Evolutionary conservation across 2,797 vertebrate genomes (phyloP), one percentile per base, ranked within the genome.

Genomic region (Nyctibius grandis): DNA sequence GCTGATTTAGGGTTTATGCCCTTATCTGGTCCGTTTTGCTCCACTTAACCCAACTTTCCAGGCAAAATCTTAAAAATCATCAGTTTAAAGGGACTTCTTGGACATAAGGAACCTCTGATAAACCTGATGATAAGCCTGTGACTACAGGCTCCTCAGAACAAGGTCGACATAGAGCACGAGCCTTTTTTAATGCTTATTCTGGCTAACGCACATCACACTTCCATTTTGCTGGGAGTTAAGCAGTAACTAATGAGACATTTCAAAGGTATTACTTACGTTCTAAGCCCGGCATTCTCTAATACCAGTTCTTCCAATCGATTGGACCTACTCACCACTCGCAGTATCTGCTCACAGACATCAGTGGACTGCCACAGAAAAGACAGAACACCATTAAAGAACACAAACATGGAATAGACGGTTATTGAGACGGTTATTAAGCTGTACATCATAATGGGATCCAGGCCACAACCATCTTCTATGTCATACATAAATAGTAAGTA

Each of bases 341-440:
- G 97, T 92, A 99, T 99, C 98, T 99, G 99, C 93, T 99, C 99
- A 88, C 99, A 99, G 97, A 99, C 98, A 96, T 99, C 99, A 95
- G 99, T 92, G 94, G 99, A 99, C 99, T 99, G 96, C 75, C 73
- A 97, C 59, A 96, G 61, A 93, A 97, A 96, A 94, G 89, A 96
- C 73, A 87, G 60, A 94, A 67, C 74, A 94, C 91, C 0, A 11
- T 96, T 96, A 94, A 87, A 74, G 53, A 96, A 89, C 34, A 81
- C 75, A 91, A 87, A 95, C n/a, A 38, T 2, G 1, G 22, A 91
- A n/a, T 25, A 80, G 65, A 56, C 2, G 12, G 33, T 64, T 44
- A 53, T 4, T 11, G 38, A 89, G n/a, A n/a, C n/a, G n/a, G 48
- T 77, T 83, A 89, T 70, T 70, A 80, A 92, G 61, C 38, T 80